Evolutionary conservation across 2,888 invertebrate genomes (phyloP).

Genomic region (Stictocephala bisonia): DNA sequence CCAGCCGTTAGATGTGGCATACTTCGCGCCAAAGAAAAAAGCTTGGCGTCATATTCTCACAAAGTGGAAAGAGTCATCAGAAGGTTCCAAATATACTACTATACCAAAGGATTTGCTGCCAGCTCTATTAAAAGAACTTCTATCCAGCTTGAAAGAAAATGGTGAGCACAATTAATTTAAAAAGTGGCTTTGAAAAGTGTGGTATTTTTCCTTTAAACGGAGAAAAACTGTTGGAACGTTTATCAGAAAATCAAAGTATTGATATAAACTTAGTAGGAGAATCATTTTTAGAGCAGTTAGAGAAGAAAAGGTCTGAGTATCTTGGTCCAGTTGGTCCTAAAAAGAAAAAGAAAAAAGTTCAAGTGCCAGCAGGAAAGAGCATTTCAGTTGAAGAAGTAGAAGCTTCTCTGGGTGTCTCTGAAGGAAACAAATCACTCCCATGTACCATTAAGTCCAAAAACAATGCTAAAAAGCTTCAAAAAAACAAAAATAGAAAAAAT

Average conservation of each 20-base stretch:
- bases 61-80: slow-evolving; percentile 52
- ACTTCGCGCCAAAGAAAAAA: slow-evolving; percentile 58
- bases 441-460: neutral
- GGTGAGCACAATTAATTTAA: slow-evolving; percentile 35
- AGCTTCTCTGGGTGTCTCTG: neutral
- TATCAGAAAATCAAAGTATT: slow-evolving; percentile 46
- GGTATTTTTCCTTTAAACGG: slow-evolving; percentile 45
- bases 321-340: slow-evolving; percentile 39
- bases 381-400: slow-evolving; percentile 18
- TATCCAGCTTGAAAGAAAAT: slow-evolving; percentile 36
- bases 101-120: slow-evolving; percentile 50
- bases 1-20: slow-evolving; percentile 58
- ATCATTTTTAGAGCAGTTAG: slow-evolving; percentile 44
- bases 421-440: neutral
- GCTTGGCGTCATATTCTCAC: slow-evolving; percentile 54
- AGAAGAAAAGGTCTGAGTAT: slow-evolving; percentile 44
- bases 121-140: slow-evolving; percentile 39
- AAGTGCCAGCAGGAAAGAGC: slow-evolving; percentile 47
- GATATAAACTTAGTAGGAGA: slow-evolving; percentile 27
- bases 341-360: slow-evolving; percentile 44
- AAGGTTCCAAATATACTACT: slow-evolving; percentile 37
- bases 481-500: no score
- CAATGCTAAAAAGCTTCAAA: neutral
- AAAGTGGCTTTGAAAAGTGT: slow-evolving; percentile 46
- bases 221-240: slow-evolving; percentile 40